A percentile compares a stretch with the other conserved stretches of the same genome.
phyloP scores from a whole-genome alignment of 2,797 vertebrate species.

The Fistularia tabacaria region DNA sequence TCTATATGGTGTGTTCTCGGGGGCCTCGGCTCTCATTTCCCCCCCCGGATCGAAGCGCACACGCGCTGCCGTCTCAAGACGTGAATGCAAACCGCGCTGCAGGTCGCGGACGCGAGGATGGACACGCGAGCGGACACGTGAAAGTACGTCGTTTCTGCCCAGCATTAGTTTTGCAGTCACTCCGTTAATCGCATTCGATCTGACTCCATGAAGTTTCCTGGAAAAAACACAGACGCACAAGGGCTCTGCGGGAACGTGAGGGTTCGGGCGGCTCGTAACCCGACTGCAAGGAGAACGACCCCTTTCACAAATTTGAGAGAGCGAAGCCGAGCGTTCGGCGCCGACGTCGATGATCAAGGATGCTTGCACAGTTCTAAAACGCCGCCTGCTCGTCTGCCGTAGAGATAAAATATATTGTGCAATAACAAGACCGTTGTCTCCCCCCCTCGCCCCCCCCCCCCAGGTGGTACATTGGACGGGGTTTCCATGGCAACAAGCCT shows the following conservation, averaged over 20 bases:
- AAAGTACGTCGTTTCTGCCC: not conserved
- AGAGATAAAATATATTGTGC: conserved; percentile 52
- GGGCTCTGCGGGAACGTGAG: too few relatives aligned
- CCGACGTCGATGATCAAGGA: conserved; percentile 13
- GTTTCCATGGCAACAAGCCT: conserved; percentile 79
- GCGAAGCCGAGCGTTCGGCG: not conserved
- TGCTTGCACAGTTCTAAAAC: conserved; percentile 42
- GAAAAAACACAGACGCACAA: too few relatives aligned
- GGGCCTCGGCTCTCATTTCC: conserved; percentile 62
- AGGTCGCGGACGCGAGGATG: conserved; percentile 45
- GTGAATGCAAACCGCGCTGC: conserved; percentile 7
- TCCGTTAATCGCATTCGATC: too few relatives aligned
- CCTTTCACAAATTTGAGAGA: too few relatives aligned
- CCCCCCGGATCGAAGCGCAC: conserved; percentile 55
- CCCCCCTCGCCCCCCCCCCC: conserved; percentile 39
- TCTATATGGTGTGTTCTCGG: conserved; percentile 57
- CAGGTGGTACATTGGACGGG: conserved; percentile 54
- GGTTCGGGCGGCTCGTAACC: too few relatives aligned
- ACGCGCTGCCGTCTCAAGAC: not conserved
- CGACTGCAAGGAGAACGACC: too few relatives aligned
- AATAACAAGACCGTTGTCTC: conserved; percentile 65
- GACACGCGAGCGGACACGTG: conserved; percentile 15
- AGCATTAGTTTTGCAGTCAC: too few relatives aligned
- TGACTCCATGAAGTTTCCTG: too few relatives aligned
- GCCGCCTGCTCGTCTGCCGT: conserved; percentile 28